A percentile compares a stretch with the other conserved stretches of the same genome.
Evolutionary conservation across 2,888 invertebrate species (phyloP).

Genomic region (Hoplodrina ambigua): DNA sequence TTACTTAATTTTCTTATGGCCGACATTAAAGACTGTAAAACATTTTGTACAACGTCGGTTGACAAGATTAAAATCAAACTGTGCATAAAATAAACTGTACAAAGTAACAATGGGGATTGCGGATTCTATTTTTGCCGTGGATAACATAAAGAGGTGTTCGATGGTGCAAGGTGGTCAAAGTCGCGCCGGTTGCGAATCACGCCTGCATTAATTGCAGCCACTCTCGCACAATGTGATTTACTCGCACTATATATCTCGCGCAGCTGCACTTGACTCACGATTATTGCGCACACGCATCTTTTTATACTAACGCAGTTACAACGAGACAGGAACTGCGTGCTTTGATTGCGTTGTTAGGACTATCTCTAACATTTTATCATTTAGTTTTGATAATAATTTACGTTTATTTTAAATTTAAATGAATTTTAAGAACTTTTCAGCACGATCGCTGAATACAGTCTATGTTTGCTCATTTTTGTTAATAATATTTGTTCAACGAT

Average conservation of each 20-base stretch:
- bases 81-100: conserved; percentile 24
- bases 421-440: background rate
- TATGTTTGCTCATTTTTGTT: background rate
- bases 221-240: conserved; percentile 82
- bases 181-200: conserved; percentile 70
- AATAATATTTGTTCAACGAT: conserved; percentile 13
- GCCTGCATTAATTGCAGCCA: conserved; percentile 81
- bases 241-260: conserved; percentile 76
- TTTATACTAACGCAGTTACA: conserved; percentile 52
- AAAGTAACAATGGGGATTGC: conserved; percentile 33
- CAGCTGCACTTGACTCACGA: conserved; percentile 87
- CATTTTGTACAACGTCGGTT: conserved; percentile 25
- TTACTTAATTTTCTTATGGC: conserved; percentile 40
- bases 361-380: conserved; percentile 23
- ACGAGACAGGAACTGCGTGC: conserved; percentile 40
- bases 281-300: conserved; percentile 68
- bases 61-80: conserved; percentile 32
- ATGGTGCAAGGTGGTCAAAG: conserved; percentile 63
- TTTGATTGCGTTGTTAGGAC: conserved; percentile 43
- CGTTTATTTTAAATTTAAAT: background rate
- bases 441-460: background rate
- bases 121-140: conserved; percentile 45
- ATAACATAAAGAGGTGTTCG: conserved; percentile 43
- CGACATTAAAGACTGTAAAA: conserved; percentile 12
- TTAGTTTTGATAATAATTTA: background rate